These are phyloP conservation scores for Periplaneta americana DNA, from an alignment of 1,140 invertebrate genomes.

Conservation along the genomic window DNA sequence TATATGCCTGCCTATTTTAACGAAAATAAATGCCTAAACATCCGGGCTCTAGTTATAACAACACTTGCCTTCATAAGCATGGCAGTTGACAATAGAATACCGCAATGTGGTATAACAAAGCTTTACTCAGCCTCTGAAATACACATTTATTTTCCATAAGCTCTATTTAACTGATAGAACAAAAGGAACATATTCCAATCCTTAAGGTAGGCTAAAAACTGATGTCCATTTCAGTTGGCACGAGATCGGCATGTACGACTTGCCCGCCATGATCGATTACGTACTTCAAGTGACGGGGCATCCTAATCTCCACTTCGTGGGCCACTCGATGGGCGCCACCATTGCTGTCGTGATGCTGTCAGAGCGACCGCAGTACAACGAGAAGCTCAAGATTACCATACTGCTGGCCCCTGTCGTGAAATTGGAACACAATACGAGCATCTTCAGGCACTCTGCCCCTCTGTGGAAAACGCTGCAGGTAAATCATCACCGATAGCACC, in stretches of 20 bases:
- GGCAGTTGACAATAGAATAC: too few species aligned
- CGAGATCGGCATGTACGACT: constrained; percentile 52
- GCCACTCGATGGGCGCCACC: constrained; percentile 41
- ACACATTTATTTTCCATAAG: neutral
- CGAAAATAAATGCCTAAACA: too few species aligned
- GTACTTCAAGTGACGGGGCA: constrained; percentile 43
- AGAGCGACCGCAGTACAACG: constrained; percentile 40
- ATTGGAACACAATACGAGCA: constrained; percentile 28
- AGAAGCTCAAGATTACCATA: constrained; percentile 38
- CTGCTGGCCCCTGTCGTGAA: constrained; percentile 47
- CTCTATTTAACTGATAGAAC: too few species aligned
- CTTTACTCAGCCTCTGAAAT: neutral
- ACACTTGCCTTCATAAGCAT: too few species aligned
- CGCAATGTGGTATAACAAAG: too few species aligned
- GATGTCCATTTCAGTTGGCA: constrained; percentile 39
- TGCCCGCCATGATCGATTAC: constrained; percentile 51
- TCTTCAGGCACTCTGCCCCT: constrained; percentile 19
- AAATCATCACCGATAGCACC: neutral
- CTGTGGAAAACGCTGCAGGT: constrained; percentile 35
- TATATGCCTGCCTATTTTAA: too few species aligned
- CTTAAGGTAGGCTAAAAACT: neutral
- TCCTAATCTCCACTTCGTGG: constrained; percentile 37
- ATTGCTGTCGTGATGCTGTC: constrained; percentile 39
- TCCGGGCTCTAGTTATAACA: too few species aligned
- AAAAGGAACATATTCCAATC: neutral